These are phyloP conservation scores for Sminthurides bifidus DNA, from an alignment of 1,140 invertebrate genomes.

Conservation along the genomic window DNA sequence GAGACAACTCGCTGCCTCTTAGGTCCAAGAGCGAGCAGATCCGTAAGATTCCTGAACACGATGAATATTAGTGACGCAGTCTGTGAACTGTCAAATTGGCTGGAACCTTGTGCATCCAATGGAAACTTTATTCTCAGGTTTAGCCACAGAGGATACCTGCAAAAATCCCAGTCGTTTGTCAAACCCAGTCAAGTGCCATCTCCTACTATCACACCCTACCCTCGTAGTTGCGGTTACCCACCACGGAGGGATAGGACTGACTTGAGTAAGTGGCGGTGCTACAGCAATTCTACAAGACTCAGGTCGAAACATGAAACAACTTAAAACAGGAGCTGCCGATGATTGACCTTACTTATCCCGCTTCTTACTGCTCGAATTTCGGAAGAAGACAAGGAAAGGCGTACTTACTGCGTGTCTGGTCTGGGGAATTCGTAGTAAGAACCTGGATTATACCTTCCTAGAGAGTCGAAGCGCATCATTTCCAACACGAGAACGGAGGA, in stretches of 20 bases:
- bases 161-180: too few relatives aligned
- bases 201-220: too few relatives aligned
- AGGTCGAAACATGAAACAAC: background rate
- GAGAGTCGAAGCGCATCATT: background rate
- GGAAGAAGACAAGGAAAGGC: too few relatives aligned
- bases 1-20: slow-evolving; percentile 4
- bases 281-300: too few relatives aligned
- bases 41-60: slow-evolving; percentile 11
- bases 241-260: too few relatives aligned
- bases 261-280: too few relatives aligned
- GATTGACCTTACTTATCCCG: too few relatives aligned
- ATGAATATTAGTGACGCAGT: background rate
- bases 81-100: background rate
- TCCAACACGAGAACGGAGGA: slow-evolving; percentile 8
- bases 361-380: too few relatives aligned
- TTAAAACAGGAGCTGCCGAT: background rate
- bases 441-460: background rate
- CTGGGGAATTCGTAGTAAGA: slow-evolving; percentile 9
- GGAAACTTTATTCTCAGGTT: slow-evolving; percentile 3
- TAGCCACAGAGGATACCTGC: slow-evolving; percentile 22
- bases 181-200: too few relatives aligned
- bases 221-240: too few relatives aligned
- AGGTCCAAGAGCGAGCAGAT: background rate
- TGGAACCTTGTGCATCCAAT: background rate
- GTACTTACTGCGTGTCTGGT: background rate